Conservation (phyloP, 2,797 vertebrate genomes). For the Chelon auratus region DNA sequence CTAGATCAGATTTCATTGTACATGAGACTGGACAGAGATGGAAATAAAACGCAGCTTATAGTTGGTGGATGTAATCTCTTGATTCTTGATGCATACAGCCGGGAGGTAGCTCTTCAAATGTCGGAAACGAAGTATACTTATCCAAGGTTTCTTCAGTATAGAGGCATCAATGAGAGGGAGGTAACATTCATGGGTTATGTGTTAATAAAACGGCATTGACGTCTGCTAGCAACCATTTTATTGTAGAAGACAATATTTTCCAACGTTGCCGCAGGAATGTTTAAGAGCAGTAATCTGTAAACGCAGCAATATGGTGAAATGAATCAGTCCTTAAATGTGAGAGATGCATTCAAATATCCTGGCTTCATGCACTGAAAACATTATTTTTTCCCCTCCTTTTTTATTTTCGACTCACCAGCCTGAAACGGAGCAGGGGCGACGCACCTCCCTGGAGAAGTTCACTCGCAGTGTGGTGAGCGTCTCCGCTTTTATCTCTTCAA, state of each 20-base stretch:
- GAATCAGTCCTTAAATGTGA: no score
- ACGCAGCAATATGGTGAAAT: background rate
- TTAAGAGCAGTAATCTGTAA: background rate
- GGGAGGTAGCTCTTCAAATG: background rate
- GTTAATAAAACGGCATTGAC: background rate
- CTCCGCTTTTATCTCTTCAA: background rate
- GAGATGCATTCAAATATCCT: background rate
- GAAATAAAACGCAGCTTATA: no score
- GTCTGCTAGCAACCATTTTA: background rate
- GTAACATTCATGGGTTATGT: background rate
- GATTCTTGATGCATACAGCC: no score
- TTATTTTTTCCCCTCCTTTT: background rate
- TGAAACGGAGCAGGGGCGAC: slow-evolving; percentile 96
- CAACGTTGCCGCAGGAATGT: background rate
- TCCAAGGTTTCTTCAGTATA: background rate
- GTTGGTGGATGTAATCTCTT: no score
- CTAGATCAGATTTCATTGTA: no score
- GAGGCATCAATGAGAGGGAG: background rate
- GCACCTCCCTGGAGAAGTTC: slow-evolving; percentile 99
- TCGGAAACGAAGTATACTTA: background rate
- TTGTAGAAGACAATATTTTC: background rate
- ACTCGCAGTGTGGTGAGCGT: slow-evolving; percentile 97
- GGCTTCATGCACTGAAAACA: background rate
- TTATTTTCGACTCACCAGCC: slow-evolving; percentile 80
- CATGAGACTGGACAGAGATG: no score